Evolutionary conservation across 2,797 vertebrate genomes (phyloP).

Genomic region (Lophotriccus pileatus): DNA sequence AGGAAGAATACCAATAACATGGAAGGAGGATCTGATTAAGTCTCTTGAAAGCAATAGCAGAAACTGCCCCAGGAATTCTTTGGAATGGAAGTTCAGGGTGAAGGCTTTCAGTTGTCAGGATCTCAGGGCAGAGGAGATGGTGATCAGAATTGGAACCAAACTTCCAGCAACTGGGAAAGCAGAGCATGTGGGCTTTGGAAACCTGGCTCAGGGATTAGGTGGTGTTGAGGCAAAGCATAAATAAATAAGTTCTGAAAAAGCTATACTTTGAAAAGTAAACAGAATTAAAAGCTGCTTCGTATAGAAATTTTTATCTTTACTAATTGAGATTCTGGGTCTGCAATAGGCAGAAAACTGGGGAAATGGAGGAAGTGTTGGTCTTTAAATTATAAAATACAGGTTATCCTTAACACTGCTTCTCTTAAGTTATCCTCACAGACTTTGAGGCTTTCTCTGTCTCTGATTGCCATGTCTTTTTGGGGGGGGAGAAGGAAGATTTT

Average conservation of each 20-base stretch:
- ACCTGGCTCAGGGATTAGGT: background rate
- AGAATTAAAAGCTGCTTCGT: background rate
- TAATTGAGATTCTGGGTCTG: background rate
- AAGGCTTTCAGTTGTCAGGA: background rate
- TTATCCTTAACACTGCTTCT: background rate
- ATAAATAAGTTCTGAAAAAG: background rate
- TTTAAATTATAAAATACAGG: background rate
- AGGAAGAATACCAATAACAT: background rate
- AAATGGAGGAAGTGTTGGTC: background rate
- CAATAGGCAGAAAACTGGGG: background rate
- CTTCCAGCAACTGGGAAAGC: background rate
- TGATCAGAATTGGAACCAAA: background rate
- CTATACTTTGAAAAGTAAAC: fast-evolving
- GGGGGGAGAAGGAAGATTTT: background rate
- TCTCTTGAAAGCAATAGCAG: background rate
- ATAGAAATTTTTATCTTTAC: background rate
- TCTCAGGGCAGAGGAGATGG: background rate
- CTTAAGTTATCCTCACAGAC: fast-evolving
- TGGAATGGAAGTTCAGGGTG: background rate
- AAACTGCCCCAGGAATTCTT: background rate
- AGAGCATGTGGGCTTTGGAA: background rate
- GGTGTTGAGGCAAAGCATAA: background rate
- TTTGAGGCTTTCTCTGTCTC: background rate
- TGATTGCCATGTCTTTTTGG: fast-evolving
- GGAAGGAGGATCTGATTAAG: background rate